Evolutionary conservation across 2,797 vertebrate species (phyloP).

Genomic region (Pangasius djambal): DNA sequence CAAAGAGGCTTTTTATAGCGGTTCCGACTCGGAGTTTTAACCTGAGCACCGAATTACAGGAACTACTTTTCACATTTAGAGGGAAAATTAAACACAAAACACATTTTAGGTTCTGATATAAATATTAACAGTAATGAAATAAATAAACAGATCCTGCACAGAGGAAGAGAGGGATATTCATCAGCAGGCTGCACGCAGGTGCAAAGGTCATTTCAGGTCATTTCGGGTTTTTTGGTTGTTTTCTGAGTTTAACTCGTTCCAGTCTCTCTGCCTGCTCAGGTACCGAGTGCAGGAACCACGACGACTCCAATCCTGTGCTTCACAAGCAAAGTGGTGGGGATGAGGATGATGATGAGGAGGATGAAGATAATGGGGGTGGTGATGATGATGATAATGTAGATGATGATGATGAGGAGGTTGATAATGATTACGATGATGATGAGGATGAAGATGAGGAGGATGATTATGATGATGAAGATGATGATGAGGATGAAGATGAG

Average conservation of each 20-base stretch:
- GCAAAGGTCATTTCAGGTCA: neutral
- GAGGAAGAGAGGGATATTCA: neutral
- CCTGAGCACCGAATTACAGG: neutral
- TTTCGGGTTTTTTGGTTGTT: neutral
- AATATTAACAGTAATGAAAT: neutral
- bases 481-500: neutral
- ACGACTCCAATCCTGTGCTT: neutral
- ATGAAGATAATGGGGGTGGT: too few relatives aligned
- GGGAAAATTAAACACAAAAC: neutral
- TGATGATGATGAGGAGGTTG: too few relatives aligned
- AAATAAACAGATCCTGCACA: neutral
- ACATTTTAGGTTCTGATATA: neutral
- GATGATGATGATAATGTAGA: neutral
- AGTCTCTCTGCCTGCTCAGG: neutral
- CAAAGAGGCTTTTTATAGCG: slow-evolving; percentile 69
- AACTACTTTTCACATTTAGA: neutral
- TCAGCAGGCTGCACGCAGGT: neutral
- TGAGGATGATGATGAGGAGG: neutral
- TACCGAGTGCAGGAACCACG: neutral
- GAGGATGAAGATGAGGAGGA: neutral
- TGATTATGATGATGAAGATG: neutral
- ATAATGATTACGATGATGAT: neutral
- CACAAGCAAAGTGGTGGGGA: neutral
- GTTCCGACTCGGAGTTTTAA: neutral
- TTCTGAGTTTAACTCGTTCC: neutral